Conservation (phyloP, 2,113 vertebrate species). For the Tupaia tana region DNA sequence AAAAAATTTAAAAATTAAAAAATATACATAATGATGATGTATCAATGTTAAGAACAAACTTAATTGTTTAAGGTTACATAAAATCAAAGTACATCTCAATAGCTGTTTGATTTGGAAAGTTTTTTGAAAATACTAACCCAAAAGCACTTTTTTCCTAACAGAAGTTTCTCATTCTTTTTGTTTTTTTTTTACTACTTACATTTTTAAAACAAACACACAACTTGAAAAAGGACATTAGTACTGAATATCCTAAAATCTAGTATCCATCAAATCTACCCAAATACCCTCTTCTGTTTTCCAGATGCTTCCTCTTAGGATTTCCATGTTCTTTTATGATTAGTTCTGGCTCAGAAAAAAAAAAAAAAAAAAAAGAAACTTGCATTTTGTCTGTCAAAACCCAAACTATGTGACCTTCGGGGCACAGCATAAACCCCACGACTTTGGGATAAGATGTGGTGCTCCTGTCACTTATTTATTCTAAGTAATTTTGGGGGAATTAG, state of each 20-base stretch:
- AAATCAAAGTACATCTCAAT: constrained; percentile 53
- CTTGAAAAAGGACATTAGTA: constrained; percentile 42
- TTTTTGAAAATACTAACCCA: constrained; percentile 34
- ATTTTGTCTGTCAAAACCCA: constrained; percentile 59
- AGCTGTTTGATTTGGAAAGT: constrained; percentile 24
- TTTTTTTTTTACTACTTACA: background rate
- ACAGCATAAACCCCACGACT: background rate
- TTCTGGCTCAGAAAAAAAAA: constrained; percentile 42
- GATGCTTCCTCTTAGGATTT: constrained; percentile 29
- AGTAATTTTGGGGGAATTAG: constrained; percentile 43
- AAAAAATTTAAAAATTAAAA: background rate
- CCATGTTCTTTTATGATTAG: constrained; percentile 23
- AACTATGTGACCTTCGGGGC: constrained; percentile 55
- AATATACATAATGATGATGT: background rate
- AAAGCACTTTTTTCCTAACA: background rate
- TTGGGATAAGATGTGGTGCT: constrained; percentile 51
- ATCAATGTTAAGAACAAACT: constrained; percentile 12
- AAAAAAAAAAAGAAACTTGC: constrained; percentile 1
- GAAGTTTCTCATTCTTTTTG: background rate
- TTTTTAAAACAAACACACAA: background rate
- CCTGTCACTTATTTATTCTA: constrained; percentile 43
- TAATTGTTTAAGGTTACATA: constrained; percentile 57
- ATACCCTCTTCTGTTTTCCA: constrained; percentile 26
- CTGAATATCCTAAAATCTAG: constrained; percentile 37
- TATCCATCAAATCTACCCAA: constrained; percentile 16